Evolutionary conservation across 2,888 invertebrate species (phyloP).

Genomic region (Neelides folsomi): DNA sequence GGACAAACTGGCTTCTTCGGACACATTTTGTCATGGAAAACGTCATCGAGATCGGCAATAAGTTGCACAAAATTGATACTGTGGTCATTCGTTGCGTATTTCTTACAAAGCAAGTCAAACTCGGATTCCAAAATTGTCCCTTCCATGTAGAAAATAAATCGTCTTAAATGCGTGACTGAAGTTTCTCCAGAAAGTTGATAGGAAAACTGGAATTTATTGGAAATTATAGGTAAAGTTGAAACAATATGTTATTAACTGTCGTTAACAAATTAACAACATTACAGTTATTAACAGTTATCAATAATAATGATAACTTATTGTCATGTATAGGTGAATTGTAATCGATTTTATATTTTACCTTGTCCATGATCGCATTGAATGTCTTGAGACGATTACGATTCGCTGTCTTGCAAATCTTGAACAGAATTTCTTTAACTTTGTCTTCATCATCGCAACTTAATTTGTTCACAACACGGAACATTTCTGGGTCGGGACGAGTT

Average conservation of each 20-base stretch:
- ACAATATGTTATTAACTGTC: too few relatives aligned
- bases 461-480: constrained; percentile 40
- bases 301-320: too few relatives aligned
- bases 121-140: constrained; percentile 56
- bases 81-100: constrained; percentile 61
- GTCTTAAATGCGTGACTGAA: constrained; percentile 61
- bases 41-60: constrained; percentile 52
- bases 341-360: too few relatives aligned
- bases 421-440: constrained; percentile 52
- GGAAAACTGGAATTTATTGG: constrained; percentile 18
- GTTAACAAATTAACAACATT: too few relatives aligned
- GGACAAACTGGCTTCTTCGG: constrained; percentile 16
- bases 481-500: constrained; percentile 19
- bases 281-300: too few relatives aligned
- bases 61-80: constrained; percentile 66
- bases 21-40: constrained; percentile 40
- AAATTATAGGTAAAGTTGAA: too few relatives aligned
- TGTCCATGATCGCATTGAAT: constrained; percentile 26
- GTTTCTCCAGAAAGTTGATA: constrained; percentile 46
- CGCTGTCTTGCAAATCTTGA: constrained; percentile 47
- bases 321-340: too few relatives aligned
- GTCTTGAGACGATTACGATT: constrained; percentile 24
- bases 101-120: constrained; percentile 57
- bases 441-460: constrained; percentile 54
- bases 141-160: constrained; percentile 57